Conservation (phyloP, 2,888 invertebrate genomes). For the Mellilla xanthometata region DNA sequence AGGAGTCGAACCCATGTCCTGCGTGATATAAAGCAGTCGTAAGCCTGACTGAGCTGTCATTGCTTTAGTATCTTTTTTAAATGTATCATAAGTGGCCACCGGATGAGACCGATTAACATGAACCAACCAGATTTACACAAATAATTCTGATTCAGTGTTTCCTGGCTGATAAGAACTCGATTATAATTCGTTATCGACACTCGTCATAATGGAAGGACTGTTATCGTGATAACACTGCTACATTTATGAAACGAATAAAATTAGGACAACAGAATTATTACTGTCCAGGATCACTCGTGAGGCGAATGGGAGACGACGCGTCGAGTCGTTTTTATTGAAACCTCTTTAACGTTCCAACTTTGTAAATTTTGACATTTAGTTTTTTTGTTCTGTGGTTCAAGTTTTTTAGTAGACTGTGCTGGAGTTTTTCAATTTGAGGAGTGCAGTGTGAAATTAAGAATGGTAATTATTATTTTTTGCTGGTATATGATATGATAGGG, state of each 20-base stretch:
- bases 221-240: conserved; percentile 48
- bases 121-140: background rate
- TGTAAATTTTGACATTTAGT: conserved; percentile 17
- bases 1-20: too few relatives aligned
- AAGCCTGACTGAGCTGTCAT: too few relatives aligned
- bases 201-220: conserved; percentile 34
- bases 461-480: conserved; percentile 51
- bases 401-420: background rate
- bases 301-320: conserved; percentile 29
- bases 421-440: conserved; percentile 14
- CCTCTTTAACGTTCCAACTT: too few relatives aligned
- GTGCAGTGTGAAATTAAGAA: conserved; percentile 35
- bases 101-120: conserved; percentile 2
- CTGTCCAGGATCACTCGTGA: conserved; percentile 50
- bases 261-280: conserved; percentile 57
- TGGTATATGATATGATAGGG: background rate
- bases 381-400: background rate
- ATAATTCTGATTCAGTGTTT: conserved; percentile 20
- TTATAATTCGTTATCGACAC: conserved; percentile 31
- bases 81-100: too few relatives aligned
- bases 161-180: conserved; percentile 28
- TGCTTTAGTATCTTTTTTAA: too few relatives aligned
- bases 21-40: too few relatives aligned
- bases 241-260: conserved; percentile 52
- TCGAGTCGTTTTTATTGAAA: conserved; percentile 21